Evolutionary conservation across 37 sponge, comb jelly and placozoan genomes (phyloP).

Genomic region (Cladorhizidae sp.): DNA sequence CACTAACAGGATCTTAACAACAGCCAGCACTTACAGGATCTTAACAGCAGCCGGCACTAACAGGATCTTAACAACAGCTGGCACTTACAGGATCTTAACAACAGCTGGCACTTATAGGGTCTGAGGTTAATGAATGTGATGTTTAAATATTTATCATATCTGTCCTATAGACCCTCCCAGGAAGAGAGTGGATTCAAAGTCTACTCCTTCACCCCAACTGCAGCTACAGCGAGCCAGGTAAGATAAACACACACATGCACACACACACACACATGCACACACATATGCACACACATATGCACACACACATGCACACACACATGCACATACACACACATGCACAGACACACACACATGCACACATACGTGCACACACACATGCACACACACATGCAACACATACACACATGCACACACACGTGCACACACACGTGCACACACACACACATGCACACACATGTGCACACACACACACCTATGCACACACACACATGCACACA

Average conservation of each 20-base stretch:
- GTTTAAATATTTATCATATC: neutral
- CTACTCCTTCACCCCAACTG: constrained; percentile 23
- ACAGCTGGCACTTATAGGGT: neutral
- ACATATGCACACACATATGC: neutral
- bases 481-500: too few species aligned
- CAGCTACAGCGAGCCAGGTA: constrained; percentile 55
- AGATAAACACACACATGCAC: neutral
- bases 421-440: too few species aligned
- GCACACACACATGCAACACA: neutral
- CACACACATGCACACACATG: too few species aligned
- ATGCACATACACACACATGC: neutral
- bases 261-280: neutral
- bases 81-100: too few species aligned
- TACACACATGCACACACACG: too few species aligned
- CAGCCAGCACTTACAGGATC: too few species aligned
- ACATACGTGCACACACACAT: neutral
- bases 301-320: neutral
- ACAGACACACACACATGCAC: neutral
- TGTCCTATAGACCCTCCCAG: constrained; percentile 71
- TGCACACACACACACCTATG: too few species aligned
- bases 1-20: too few species aligned
- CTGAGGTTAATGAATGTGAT: neutral
- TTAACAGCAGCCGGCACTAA: too few species aligned
- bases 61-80: too few species aligned
- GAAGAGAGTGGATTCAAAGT: constrained; percentile 75